phyloP scores from a whole-genome alignment of 2,797 vertebrate genomes.

The Pseudomugil gertrudae region DNA sequence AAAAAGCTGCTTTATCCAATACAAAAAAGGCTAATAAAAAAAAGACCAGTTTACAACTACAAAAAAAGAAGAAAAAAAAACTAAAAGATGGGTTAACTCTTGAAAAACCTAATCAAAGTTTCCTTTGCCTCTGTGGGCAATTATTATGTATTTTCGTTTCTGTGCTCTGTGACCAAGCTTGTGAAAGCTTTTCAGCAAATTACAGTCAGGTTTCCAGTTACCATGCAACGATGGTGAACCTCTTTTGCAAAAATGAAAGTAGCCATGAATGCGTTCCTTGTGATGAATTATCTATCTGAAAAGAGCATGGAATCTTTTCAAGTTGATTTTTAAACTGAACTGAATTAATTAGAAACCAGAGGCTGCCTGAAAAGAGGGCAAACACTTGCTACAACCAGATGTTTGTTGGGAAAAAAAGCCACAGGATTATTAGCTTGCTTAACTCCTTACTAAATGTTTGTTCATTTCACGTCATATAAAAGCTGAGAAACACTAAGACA shows the following conservation, averaged over 20 bases:
- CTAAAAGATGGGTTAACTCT: background rate
- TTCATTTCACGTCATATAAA: constrained; percentile 22
- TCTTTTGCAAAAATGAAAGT: constrained; percentile 25
- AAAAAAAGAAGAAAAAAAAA: too few species aligned
- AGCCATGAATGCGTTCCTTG: constrained; percentile 17
- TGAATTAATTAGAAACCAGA: constrained; percentile 38
- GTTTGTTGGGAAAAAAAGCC: background rate
- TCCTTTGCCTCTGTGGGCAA: background rate
- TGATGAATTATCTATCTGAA: constrained; percentile 24
- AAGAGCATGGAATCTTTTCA: constrained; percentile 5
- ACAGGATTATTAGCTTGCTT: constrained; percentile 9
- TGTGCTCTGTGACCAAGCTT: constrained; percentile 3
- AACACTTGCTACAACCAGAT: constrained; percentile 5
- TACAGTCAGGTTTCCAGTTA: constrained; percentile 16
- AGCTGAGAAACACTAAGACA: constrained; percentile 1
- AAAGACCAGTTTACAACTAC: too few species aligned
- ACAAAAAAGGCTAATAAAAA: too few species aligned
- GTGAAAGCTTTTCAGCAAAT: constrained; percentile 14
- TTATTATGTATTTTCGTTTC: constrained; percentile 9
- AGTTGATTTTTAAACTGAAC: constrained; percentile 23
- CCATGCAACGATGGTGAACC: constrained; percentile 15
- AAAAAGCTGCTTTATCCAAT: background rate
- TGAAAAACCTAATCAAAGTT: background rate
- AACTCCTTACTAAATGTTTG: constrained; percentile 14
- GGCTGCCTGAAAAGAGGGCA: constrained; percentile 18